Base-by-base conservation (phyloP, 2,113 vertebrate species). In the Strigops habroptila region DNA sequence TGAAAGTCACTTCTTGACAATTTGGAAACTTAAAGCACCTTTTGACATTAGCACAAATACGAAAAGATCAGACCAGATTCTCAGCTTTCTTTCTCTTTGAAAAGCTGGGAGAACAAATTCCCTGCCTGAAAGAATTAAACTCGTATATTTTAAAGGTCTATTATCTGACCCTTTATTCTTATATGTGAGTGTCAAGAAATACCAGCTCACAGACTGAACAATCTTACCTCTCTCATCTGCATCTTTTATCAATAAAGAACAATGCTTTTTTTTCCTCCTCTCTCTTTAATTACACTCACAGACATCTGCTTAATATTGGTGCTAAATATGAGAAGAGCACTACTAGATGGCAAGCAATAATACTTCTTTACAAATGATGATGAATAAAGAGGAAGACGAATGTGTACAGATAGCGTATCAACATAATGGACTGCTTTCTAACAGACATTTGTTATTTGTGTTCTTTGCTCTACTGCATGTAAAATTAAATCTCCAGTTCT, bases 231-330 rank as follows among this genome's bases (percentile, higher is more conserved):
- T 67, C 91, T 96, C 28, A 65, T 85, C 85, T 73, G 64, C 84
- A 85, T 86, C 76, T 97, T 97, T 82, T 82, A 87, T 87, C 84
- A 80, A 85, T 79, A 91, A 95, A 93, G 60, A 97, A 95, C 74
- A 92, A 93, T 51, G 86, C 10, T 43, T 55, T 89, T 78, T 91
- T 63, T 87, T 80, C 83, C 46, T 73, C 73, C 46, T 78, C 75
- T 96, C 80, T 91, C 63, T 92, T 97, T 98, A 98, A 97, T 98
- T 98, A 97, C 86, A 95, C 43, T 93, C 90, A 77, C 82, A 96
- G 94, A 95, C 93, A 95, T 96, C 96, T 92, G 95, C 92, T 97
- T 94, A 87, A 88, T 94, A 88, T 46, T 89, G 82, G 49, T 33
- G 52, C 88, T 96, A 97, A 96, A 96, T 90, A 96, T 53, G 90